phyloP scores from a whole-genome alignment of 2,113 vertebrate genomes.

The Psittacara wagleri region DNA sequence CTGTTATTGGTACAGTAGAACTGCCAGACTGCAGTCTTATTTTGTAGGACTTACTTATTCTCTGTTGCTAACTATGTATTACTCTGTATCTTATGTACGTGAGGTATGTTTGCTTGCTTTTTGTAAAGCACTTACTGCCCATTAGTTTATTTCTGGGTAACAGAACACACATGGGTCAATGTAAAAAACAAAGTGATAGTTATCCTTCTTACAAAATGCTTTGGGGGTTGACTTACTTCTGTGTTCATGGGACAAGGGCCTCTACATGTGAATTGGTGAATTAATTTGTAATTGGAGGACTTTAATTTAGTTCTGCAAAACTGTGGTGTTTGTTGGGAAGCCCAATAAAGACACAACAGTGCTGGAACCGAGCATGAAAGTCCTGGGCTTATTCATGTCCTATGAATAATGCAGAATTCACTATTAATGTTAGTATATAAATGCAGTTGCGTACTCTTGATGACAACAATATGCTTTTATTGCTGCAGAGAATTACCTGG shows the following conservation, averaged over 20 bases:
- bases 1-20: background rate
- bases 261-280: background rate
- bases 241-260: background rate
- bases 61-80: background rate
- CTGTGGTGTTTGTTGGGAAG: background rate
- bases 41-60: background rate
- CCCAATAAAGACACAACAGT: background rate
- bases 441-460: background rate
- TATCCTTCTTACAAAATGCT: background rate
- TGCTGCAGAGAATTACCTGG: background rate
- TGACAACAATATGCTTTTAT: background rate
- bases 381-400: background rate
- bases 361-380: background rate
- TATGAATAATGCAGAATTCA: background rate
- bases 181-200: background rate
- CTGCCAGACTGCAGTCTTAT: slow-evolving; percentile 32
- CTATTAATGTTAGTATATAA: background rate
- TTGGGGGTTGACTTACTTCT: background rate
- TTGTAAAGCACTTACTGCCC: background rate
- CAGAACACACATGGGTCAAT: background rate
- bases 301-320: background rate
- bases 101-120: background rate
- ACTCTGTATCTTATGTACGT: background rate
- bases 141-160: background rate
- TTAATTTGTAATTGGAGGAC: background rate